Evolutionary conservation across 2,888 invertebrate genomes (phyloP).

Genomic region (Thalpophila matura): DNA sequence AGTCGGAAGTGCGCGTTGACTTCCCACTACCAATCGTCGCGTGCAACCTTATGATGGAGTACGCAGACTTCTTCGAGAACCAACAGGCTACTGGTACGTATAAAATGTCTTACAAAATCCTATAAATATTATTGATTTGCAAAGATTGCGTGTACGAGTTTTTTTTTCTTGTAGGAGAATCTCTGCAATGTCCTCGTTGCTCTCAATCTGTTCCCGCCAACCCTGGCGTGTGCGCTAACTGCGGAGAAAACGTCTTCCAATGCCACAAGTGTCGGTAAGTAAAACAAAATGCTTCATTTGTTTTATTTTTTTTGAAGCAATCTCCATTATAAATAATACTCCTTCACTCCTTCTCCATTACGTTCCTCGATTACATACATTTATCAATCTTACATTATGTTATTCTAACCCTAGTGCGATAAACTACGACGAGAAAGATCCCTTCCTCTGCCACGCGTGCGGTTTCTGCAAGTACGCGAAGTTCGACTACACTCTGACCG

Average conservation of each 20-base stretch:
- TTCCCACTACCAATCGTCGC: slow-evolving; percentile 99
- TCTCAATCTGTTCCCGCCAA: slow-evolving; percentile 99
- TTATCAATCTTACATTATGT: background rate
- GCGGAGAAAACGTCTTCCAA: slow-evolving; percentile 99
- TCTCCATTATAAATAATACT: no score
- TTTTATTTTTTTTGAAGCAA: no score
- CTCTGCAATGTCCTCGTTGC: slow-evolving; percentile 98
- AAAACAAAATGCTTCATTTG: background rate
- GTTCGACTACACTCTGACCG: slow-evolving; percentile 98
- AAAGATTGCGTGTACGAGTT: background rate
- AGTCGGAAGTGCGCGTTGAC: slow-evolving; percentile 99
- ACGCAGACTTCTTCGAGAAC: slow-evolving; percentile 99
- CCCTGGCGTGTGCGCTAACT: slow-evolving; percentile 99
- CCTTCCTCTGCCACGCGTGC: slow-evolving; percentile 99
- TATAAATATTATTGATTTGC: background rate
- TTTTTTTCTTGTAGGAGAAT: slow-evolving; percentile 91
- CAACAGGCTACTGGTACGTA: slow-evolving; percentile 95
- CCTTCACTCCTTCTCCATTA: no score
- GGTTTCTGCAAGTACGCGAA: slow-evolving; percentile 99
- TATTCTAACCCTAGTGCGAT: slow-evolving; percentile 93
- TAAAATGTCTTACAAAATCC: no score
- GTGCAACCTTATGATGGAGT: slow-evolving; percentile 99
- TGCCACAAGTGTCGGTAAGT: slow-evolving; percentile 98
- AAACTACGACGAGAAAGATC: slow-evolving; percentile 99
- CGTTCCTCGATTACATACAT: no score